A percentile compares a stretch with the other conserved stretches of the same genome.
phyloP scores from a whole-genome alignment of 1,140 invertebrate species.

The Halesus radiatus region DNA sequence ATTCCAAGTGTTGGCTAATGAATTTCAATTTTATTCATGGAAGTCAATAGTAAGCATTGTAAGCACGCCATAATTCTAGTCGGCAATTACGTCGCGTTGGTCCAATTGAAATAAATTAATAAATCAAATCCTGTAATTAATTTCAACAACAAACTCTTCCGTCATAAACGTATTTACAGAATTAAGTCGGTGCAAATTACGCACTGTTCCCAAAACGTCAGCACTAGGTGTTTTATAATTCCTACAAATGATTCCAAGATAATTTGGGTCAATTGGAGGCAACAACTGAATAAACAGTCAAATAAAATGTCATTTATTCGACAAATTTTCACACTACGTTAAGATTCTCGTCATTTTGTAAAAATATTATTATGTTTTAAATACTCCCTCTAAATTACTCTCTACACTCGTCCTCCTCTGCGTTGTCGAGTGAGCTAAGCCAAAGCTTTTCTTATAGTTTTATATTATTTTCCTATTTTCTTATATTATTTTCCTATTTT shows the following conservation, averaged over 20 bases:
- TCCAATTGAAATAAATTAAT: constrained; percentile 13
- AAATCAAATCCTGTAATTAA: background rate
- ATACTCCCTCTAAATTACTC: too few relatives aligned
- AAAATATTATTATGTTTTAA: too few relatives aligned
- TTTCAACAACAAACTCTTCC: background rate
- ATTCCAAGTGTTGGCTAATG: background rate
- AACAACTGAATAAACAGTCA: background rate
- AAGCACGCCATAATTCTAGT: background rate
- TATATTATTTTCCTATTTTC: too few relatives aligned
- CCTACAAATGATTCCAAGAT: background rate
- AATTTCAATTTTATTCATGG: too few relatives aligned
- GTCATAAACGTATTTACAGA: background rate
- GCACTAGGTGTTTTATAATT: background rate
- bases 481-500: too few relatives aligned
- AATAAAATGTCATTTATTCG: too few relatives aligned
- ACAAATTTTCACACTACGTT: too few relatives aligned
- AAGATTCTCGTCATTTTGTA: too few relatives aligned
- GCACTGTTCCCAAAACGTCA: background rate
- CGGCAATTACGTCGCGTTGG: background rate
- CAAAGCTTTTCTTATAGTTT: too few relatives aligned
- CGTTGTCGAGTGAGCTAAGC: too few relatives aligned
- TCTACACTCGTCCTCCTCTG: too few relatives aligned
- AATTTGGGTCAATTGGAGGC: background rate
- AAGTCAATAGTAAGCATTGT: background rate
- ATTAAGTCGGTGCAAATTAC: background rate